These are phyloP conservation scores for Macrobrachium nipponense DNA, from an alignment of 1,140 invertebrate genomes.

Conservation along the genomic window DNA sequence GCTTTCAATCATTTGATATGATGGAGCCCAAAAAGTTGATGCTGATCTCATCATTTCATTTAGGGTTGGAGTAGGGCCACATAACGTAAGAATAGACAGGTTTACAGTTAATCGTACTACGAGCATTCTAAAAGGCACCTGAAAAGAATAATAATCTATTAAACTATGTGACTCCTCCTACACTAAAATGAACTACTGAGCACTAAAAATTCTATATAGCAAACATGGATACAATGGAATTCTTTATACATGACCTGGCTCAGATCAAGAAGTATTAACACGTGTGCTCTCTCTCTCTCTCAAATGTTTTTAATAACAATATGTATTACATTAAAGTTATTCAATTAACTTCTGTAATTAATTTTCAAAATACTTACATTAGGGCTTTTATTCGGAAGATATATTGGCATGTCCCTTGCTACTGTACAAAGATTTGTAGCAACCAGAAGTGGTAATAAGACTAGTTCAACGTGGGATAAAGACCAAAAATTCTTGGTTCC, in stretches of 20 bases:
- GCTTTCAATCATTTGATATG: constrained; percentile 74
- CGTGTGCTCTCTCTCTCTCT: no score
- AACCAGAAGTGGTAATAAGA: constrained; percentile 78
- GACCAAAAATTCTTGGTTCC: constrained; percentile 85
- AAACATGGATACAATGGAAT: background rate
- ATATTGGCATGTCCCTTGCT: constrained; percentile 82
- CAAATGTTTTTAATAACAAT: background rate
- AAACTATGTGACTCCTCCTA: no score
- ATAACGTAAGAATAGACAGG: constrained; percentile 81
- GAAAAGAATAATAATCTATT: constrained; percentile 64
- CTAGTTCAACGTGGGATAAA: constrained; percentile 79
- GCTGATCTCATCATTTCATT: constrained; percentile 80
- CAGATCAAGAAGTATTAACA: background rate
- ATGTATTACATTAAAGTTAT: background rate
- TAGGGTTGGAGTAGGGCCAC: constrained; percentile 81
- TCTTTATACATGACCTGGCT: background rate
- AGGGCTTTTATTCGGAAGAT: constrained; percentile 84
- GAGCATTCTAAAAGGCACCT: constrained; percentile 85
- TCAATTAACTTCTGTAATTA: background rate
- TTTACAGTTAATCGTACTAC: constrained; percentile 80
- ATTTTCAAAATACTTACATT: constrained; percentile 73
- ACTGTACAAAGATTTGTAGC: constrained; percentile 76
- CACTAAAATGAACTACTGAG: background rate
- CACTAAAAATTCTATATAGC: background rate
- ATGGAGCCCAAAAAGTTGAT: constrained; percentile 79